Percentiles rank a stretch among this genome's conserved stretches.
Evolutionary conservation across 53 echinoderm and acorn worm species (phyloP).

Genomic region (Actinopyga echinites): DNA sequence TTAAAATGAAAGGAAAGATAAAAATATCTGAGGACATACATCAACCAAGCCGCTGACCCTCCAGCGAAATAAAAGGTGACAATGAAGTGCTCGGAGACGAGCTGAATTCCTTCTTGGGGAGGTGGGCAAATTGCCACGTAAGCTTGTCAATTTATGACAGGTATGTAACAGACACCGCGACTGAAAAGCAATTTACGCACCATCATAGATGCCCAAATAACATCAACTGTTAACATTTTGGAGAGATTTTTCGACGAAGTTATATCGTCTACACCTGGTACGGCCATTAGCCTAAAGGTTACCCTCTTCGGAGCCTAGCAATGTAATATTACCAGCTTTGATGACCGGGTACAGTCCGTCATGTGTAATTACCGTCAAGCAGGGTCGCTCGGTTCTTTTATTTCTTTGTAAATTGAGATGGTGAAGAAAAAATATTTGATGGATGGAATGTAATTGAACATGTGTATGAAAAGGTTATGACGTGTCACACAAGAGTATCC

Average conservation of each 20-base stretch:
- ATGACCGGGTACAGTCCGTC: constrained; percentile 10
- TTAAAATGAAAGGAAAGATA: too few species aligned
- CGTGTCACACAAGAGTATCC: too few species aligned
- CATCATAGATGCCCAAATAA: constrained; percentile 28
- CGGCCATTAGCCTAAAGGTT: constrained; percentile 12
- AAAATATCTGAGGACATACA: not conserved
- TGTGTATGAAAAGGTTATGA: too few species aligned
- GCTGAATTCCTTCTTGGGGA: constrained; percentile 25
- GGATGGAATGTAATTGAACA: too few species aligned
- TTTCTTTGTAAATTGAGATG: too few species aligned
- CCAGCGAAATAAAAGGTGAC: constrained; percentile 15
- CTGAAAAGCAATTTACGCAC: constrained; percentile 25
- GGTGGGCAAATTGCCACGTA: constrained; percentile 29
- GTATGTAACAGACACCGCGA: constrained; percentile 34
- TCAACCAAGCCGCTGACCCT: constrained; percentile 16
- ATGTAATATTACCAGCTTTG: not conserved
- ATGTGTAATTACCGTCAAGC: constrained; percentile 22
- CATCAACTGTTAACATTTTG: constrained; percentile 27
- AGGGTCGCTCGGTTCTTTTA: too few species aligned
- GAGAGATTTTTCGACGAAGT: not conserved
- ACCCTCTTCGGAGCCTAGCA: too few species aligned
- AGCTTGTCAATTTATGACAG: constrained; percentile 38
- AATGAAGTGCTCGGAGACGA: not conserved
- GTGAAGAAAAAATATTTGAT: too few species aligned
- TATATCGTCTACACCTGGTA: constrained; percentile 19